Evolutionary conservation across 2,888 invertebrate species (phyloP), one percentile per base, ranked within the genome.

Genomic region (Cantharis rufa): DNA sequence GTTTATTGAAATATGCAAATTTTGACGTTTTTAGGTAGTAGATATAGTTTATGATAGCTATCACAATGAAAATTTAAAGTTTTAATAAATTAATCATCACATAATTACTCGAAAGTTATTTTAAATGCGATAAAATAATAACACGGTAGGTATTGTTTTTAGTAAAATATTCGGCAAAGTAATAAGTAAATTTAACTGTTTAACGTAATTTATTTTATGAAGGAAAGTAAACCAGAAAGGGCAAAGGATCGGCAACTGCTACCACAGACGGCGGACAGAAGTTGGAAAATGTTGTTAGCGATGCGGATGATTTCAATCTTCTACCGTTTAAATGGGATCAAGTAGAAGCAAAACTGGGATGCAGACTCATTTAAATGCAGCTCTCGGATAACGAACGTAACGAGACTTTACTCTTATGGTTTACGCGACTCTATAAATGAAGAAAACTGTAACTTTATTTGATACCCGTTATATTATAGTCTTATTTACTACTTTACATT

Each of bases 221-320:
- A 64, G 63, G 73, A 74, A 78, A 76, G 61, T 62, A 15, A 63
- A 76, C 24, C n/a, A 24, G 21, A 62, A 62, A 28, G 76, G 61
- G 63, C 63, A 66, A 76, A 77, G 69, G 74, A 78, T 78, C 78
- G 77, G 77, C 72, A 78, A 74, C 71, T 74, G 74, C 77, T 77
- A 77, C 76, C 78, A 76, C 78, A 73, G 70, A 69, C 75, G 73
- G 74, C 77, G 75, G 80, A 64, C 74, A 77, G 75, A 75, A 78
- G 79, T 79, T 75, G 73, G 77, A 80, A 74, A 77, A 79, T 77
- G 79, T 78, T 78, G 79, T 74, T 82, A 82, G 80, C 82, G 82
- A 84, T 81, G 83, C 83, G 82, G 79, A 83, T 84, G 83, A 84
- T 84, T 84, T 84, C 84, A 84, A 83, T 83, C 83, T 84, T 83